phyloP scores from a whole-genome alignment of 2,797 vertebrate species.

The Dendrocincla tyrannina region DNA sequence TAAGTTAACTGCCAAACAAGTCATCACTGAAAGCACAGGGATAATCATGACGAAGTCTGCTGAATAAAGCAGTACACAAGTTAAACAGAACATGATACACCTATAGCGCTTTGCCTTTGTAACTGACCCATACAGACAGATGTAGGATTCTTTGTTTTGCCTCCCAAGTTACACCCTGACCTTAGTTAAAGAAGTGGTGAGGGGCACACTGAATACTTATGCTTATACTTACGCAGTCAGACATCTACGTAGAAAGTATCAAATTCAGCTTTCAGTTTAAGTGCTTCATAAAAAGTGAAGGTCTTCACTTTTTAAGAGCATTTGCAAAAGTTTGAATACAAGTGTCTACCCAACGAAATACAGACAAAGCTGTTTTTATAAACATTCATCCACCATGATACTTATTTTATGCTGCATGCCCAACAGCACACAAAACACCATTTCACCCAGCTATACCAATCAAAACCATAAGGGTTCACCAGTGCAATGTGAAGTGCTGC shows the following conservation, averaged over 20 bases:
- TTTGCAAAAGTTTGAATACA: not conserved
- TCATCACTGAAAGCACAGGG: not conserved
- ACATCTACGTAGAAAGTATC: not conserved
- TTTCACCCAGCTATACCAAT: not conserved
- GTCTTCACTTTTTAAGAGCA: not conserved
- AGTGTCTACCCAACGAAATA: not conserved
- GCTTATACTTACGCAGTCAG: not conserved
- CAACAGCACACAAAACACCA: not conserved
- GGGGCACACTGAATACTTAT: not conserved
- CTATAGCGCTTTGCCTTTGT: not conserved
- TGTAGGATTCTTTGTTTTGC: not conserved
- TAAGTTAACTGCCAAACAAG: not conserved
- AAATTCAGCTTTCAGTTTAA: not conserved
- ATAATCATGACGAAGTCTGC: not conserved
- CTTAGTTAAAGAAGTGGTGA: not conserved
- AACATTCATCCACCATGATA: not conserved
- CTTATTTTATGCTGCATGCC: not conserved
- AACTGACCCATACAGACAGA: not conserved
- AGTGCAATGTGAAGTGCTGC: not conserved
- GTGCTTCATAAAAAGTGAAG: not conserved
- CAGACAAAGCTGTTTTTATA: not conserved
- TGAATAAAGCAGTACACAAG: not conserved
- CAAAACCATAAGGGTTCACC: not conserved
- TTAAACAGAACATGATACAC: fast-evolving
- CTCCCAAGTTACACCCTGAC: not conserved